Conservation (phyloP, 2,888 invertebrate genomes). For the Ophonus ardosiacus region DNA sequence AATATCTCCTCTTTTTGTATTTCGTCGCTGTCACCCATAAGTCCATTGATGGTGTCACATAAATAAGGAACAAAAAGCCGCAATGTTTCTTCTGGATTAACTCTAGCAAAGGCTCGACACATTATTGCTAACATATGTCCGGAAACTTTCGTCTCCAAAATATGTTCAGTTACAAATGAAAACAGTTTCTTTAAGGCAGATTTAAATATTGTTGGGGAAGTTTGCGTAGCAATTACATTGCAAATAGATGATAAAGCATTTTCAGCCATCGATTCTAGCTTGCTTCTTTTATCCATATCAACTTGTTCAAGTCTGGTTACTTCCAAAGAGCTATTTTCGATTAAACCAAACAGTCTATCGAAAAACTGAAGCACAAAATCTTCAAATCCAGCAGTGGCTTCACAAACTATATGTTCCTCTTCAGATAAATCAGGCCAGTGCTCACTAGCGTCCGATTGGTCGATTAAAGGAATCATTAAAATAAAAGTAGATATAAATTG, state of each 20-base stretch:
- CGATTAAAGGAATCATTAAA: constrained; percentile 89
- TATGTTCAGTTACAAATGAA: constrained; percentile 84
- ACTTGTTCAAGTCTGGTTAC: constrained; percentile 82
- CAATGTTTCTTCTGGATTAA: constrained; percentile 84
- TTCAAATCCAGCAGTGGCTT: constrained; percentile 91
- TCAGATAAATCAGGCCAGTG: constrained; percentile 85
- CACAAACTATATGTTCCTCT: constrained; percentile 86
- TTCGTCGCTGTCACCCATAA: constrained; percentile 83
- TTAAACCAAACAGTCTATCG: constrained; percentile 85
- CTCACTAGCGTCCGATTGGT: constrained; percentile 88
- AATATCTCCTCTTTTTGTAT: constrained; percentile 85
- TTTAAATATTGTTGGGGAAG: constrained; percentile 81
- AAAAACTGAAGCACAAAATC: constrained; percentile 92
- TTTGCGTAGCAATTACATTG: constrained; percentile 84
- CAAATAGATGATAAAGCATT: constrained; percentile 83
- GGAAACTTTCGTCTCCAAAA: constrained; percentile 91
- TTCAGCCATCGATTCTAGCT: constrained; percentile 85
- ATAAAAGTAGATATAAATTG: constrained; percentile 88
- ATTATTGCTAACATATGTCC: constrained; percentile 88
- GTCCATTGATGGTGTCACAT: constrained; percentile 81
- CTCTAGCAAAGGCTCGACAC: constrained; percentile 81
- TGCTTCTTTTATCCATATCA: constrained; percentile 81
- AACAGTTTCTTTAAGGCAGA: constrained; percentile 87
- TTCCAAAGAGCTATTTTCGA: constrained; percentile 85
- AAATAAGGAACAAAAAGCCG: constrained; percentile 86